Evolutionary conservation across 2,113 vertebrate genomes (phyloP), one percentile per base, ranked within the genome.

Genomic region (Malurus cyaneus): DNA sequence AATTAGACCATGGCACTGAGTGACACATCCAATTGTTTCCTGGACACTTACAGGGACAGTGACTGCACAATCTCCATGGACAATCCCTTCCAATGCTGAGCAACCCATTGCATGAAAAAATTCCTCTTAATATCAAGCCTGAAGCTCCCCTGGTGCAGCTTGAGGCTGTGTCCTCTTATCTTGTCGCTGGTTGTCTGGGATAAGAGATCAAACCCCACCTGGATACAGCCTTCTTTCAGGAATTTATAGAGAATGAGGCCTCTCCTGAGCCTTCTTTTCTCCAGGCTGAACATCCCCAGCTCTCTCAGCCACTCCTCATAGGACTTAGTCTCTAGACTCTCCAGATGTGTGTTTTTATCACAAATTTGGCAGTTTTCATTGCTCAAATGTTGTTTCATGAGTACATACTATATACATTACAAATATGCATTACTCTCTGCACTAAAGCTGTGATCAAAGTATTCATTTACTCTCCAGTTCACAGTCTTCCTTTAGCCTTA

Each of bases 141-240:
- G 32, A 44, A 44, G 52, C 15, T 59, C 15, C 10, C 8, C 31
- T 50, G 31, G 18, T 2, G 3, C 14, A 44, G 14, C 15, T 11
- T 52, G 29, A 73, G 36, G 4, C 36, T 34, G 41, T 64, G 34
- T 65, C 12, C 21, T 23, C 44, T 16, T 34, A 16, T 28, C 26
- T 8, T 32, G 4, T 12, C 0, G 2, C 2, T 36, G 28, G 14
- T 15, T 57, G 21, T 6, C 17, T 13, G 21, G 9, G 15, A 29
- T 31, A 23, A 57, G 36, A 72, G 36, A 9, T 26, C 0, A 0
- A 18, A 4, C 3, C 14, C 8, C 31, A 36, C 34, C 26, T 20
- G 26, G 26, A 14, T 28, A 16, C 18, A 50, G 0, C 5, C 14
- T 36, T 23, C 26, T 52, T 28, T 44, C 12, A 32, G 21, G 18